Evolutionary conservation across 2,888 invertebrate species (phyloP).

Genomic region (Xylota sylvarum): DNA sequence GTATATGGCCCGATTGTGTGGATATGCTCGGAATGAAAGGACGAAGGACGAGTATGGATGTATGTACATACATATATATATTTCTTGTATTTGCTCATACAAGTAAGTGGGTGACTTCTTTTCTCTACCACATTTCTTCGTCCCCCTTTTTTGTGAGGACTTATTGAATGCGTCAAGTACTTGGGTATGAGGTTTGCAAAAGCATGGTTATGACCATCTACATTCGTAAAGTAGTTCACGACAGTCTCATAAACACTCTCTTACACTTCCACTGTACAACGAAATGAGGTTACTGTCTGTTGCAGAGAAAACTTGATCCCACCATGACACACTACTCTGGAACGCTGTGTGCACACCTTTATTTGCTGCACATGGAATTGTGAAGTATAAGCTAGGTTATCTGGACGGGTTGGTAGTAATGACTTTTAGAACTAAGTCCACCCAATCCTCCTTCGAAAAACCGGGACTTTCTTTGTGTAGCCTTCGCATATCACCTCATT

Average conservation of each 20-base stretch:
- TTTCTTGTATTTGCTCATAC: slow-evolving; percentile 29
- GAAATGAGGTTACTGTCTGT: slow-evolving; percentile 61
- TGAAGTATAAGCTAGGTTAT: slow-evolving; percentile 45
- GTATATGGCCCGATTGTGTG: background rate
- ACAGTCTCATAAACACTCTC: slow-evolving; percentile 30
- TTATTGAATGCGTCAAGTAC: slow-evolving; percentile 50
- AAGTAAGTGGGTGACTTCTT: slow-evolving; percentile 33
- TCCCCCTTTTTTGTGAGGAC: background rate
- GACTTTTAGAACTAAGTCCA: slow-evolving; percentile 47
- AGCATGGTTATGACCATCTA: slow-evolving; percentile 27
- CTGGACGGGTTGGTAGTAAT: slow-evolving; percentile 37
- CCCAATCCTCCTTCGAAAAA: background rate
- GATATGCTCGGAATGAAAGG: slow-evolving; percentile 11
- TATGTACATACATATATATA: background rate
- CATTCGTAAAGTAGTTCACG: slow-evolving; percentile 32
- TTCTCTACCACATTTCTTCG: slow-evolving; percentile 2
- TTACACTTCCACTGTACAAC: background rate
- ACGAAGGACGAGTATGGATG: slow-evolving; percentile 13
- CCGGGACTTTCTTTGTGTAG: slow-evolving; percentile 13
- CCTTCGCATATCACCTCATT: slow-evolving; percentile 54
- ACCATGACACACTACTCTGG: background rate
- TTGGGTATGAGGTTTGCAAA: slow-evolving; percentile 14
- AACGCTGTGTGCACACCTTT: slow-evolving; percentile 18
- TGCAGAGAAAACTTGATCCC: slow-evolving; percentile 39
- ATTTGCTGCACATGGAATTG: slow-evolving; percentile 51